Evolutionary conservation across 2,888 invertebrate genomes (phyloP).

Genomic region (Scaptomyza reducta): DNA sequence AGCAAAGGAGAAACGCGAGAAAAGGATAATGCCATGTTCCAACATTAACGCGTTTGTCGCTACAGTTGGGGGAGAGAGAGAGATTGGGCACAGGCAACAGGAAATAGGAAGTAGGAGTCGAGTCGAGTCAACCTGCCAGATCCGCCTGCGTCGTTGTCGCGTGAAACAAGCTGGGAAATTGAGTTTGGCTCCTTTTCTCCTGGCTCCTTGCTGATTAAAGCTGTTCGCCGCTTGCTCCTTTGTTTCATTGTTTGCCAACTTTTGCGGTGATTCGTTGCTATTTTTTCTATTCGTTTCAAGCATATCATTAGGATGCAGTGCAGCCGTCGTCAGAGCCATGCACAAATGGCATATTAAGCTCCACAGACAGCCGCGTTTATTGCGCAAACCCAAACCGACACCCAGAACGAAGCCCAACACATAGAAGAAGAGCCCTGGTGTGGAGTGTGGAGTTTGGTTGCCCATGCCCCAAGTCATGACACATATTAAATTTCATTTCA

Average conservation of each 20-base stretch:
- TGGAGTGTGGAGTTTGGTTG: background rate
- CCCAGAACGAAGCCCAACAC: background rate
- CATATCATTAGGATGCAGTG: constrained; percentile 75
- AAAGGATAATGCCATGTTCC: constrained; percentile 68
- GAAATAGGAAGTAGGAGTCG: constrained; percentile 20
- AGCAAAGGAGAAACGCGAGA: constrained; percentile 3
- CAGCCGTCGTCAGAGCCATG: constrained; percentile 46
- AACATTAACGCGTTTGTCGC: constrained; percentile 57
- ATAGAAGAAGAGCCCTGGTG: background rate
- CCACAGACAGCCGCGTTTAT: constrained; percentile 56
- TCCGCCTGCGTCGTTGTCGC: constrained; percentile 33
- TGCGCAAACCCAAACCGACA: constrained; percentile 47
- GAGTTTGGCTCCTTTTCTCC: constrained; percentile 39
- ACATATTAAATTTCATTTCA: constrained; percentile 76
- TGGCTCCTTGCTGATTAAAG: constrained; percentile 56
- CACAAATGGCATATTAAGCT: constrained; percentile 75
- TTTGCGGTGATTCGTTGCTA: constrained; percentile 68
- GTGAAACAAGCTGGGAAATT: constrained; percentile 64
- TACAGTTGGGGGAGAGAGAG: background rate
- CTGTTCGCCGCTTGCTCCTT: constrained; percentile 10
- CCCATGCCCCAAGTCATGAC: constrained; percentile 48
- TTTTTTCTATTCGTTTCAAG: constrained; percentile 45
- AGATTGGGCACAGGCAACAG: background rate
- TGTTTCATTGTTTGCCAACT: constrained; percentile 59
- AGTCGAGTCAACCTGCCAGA: constrained; percentile 8